Conservation (phyloP, 2,113 vertebrate genomes). For the Ibidorhyncha struthersii region DNA sequence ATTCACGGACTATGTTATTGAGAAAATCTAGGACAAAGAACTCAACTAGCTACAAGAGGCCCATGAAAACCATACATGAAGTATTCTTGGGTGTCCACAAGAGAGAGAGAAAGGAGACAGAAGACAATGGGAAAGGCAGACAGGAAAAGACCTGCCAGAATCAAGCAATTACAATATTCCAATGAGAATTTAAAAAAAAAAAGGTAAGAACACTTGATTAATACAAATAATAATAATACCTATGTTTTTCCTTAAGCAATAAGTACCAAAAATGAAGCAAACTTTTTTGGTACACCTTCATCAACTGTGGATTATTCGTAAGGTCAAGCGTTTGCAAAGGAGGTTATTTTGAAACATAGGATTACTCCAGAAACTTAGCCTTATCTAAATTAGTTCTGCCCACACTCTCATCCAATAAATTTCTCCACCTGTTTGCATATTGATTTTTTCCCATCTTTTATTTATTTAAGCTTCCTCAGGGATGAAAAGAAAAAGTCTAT, state of each 20-base stretch:
- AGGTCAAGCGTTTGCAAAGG: neutral
- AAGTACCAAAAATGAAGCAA: neutral
- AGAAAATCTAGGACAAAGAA: neutral
- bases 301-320: neutral
- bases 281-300: neutral
- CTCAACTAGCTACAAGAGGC: neutral
- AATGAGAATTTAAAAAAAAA: neutral
- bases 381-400: conserved; percentile 59
- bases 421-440: conserved; percentile 41
- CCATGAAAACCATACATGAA: neutral
- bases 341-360: neutral
- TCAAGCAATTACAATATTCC: neutral
- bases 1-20: neutral
- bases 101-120: neutral
- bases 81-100: neutral
- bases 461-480: conserved; percentile 46
- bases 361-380: conserved; percentile 7
- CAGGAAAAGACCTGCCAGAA: neutral
- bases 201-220: neutral
- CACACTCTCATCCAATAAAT: conserved; percentile 20
- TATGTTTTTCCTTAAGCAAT: neutral
- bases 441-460: conserved; percentile 56
- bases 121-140: neutral
- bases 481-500: conserved; percentile 9
- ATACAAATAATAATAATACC: neutral